These are phyloP conservation scores for Agrochola circellaris DNA, from an alignment of 2,888 invertebrate genomes.

Conservation along the genomic window DNA sequence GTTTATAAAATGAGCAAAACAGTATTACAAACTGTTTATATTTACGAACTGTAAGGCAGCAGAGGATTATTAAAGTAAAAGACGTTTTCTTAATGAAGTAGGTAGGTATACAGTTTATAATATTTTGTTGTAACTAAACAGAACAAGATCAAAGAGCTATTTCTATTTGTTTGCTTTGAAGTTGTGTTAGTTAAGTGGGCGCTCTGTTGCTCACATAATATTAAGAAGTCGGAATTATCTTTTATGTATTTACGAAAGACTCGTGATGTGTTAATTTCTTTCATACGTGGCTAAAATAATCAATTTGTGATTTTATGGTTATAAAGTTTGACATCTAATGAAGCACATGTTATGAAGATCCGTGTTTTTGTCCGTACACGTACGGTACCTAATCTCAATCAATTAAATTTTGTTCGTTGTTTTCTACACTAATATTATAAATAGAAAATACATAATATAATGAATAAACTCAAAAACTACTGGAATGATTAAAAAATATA, in stretches of 20 bases:
- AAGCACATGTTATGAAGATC: background rate
- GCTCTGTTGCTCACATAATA: conserved; percentile 39
- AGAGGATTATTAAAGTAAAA: conserved; percentile 73
- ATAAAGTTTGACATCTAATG: background rate
- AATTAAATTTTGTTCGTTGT: background rate
- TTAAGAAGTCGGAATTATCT: conserved; percentile 29
- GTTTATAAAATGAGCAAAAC: conserved; percentile 24
- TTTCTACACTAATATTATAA: background rate
- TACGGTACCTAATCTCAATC: background rate
- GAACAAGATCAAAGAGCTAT: conserved; percentile 82
- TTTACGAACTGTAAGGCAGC: conserved; percentile 68
- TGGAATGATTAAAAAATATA: too few species aligned
- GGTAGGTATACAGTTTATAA: conserved; percentile 67
- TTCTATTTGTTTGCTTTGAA: conserved; percentile 81
- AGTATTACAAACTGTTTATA: conserved; percentile 11
- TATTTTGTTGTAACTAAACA: conserved; percentile 81
- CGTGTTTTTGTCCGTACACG: background rate
- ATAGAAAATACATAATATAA: too few species aligned
- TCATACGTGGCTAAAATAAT: conserved; percentile 18
- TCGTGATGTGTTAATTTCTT: conserved; percentile 37
- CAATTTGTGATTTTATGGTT: background rate
- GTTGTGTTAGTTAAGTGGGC: conserved; percentile 65
- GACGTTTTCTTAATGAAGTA: conserved; percentile 72
- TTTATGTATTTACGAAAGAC: conserved; percentile 35
- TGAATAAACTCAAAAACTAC: too few species aligned